These are phyloP conservation scores for Ascaphus truei DNA, from an alignment of 2,113 vertebrate species.

Conservation along the genomic window DNA sequence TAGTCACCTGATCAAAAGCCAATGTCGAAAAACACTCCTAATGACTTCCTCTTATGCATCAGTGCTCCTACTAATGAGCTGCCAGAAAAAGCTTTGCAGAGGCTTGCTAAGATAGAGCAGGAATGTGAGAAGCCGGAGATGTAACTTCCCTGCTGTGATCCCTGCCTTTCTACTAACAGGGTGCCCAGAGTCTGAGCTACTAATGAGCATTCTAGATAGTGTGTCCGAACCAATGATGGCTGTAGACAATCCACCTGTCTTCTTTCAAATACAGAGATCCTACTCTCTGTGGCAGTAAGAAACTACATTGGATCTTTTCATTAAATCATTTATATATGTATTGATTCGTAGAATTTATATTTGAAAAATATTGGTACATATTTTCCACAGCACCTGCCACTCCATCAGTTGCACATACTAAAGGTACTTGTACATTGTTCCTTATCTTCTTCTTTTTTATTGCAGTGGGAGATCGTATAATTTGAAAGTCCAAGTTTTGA, in stretches of 20 bases:
- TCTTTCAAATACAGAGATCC: constrained; percentile 74
- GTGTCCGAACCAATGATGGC: constrained; percentile 67
- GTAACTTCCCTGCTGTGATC: constrained; percentile 97
- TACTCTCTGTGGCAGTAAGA: constrained; percentile 84
- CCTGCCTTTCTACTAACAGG: constrained; percentile 96
- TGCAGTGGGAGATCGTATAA: constrained; percentile 40
- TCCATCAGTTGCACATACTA: not conserved
- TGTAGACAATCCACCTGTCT: constrained; percentile 86
- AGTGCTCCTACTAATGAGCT: constrained; percentile 99
- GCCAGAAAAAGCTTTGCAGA: constrained; percentile 95
- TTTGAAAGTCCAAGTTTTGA: constrained; percentile 26
- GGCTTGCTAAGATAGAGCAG: constrained; percentile 87
- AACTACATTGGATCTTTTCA: constrained; percentile 77
- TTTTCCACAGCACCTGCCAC: constrained; percentile 52
- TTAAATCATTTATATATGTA: constrained; percentile 96
- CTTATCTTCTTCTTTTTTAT: no score
- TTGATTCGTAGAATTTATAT: constrained; percentile 69
- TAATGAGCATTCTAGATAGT: constrained; percentile 96
- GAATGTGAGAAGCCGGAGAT: constrained; percentile 94
- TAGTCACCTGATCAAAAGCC: constrained; percentile 93
- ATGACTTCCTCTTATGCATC: constrained; percentile 99
- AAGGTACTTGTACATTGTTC: not conserved
- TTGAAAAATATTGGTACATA: constrained; percentile 56
- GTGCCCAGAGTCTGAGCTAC: constrained; percentile 80
- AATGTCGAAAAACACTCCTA: constrained; percentile 93